These are phyloP conservation scores for Berghia stephanieae DNA, from an alignment of 1,140 invertebrate genomes.

Conservation along the genomic window DNA sequence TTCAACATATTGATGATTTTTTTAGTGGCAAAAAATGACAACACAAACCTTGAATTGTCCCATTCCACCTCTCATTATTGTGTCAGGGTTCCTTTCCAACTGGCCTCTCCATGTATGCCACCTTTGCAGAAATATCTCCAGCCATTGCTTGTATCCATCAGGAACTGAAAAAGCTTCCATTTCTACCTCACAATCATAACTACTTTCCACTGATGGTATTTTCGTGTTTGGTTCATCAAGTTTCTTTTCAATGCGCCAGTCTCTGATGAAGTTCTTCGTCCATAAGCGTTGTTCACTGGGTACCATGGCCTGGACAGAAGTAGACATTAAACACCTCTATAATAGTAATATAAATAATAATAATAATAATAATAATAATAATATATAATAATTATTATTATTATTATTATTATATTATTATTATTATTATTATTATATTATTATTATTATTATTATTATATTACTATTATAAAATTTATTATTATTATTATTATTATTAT, in stretches of 20 bases:
- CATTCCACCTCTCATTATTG: neutral
- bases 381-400: too few relatives aligned
- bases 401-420: too few relatives aligned
- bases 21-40: too few relatives aligned
- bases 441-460: too few relatives aligned
- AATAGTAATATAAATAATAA: too few relatives aligned
- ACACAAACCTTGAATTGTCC: slow-evolving; percentile 16
- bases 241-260: slow-evolving; percentile 19
- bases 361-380: too few relatives aligned
- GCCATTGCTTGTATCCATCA: slow-evolving; percentile 12
- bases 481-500: too few relatives aligned
- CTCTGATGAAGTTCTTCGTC: slow-evolving; percentile 10
- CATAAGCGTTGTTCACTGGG: neutral
- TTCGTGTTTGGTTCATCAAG: neutral
- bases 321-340: too few relatives aligned
- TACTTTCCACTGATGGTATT: neutral
- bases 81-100: neutral
- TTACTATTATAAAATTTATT: too few relatives aligned
- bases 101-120: slow-evolving; percentile 24
- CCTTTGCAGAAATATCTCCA: slow-evolving; percentile 12
- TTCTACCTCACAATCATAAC: neutral
- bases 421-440: too few relatives aligned
- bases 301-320: slow-evolving; percentile 3
- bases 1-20: too few relatives aligned
- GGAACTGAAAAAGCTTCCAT: neutral